Evolutionary conservation across 2,888 invertebrate genomes (phyloP).

Genomic region (Drosophila borealis): DNA sequence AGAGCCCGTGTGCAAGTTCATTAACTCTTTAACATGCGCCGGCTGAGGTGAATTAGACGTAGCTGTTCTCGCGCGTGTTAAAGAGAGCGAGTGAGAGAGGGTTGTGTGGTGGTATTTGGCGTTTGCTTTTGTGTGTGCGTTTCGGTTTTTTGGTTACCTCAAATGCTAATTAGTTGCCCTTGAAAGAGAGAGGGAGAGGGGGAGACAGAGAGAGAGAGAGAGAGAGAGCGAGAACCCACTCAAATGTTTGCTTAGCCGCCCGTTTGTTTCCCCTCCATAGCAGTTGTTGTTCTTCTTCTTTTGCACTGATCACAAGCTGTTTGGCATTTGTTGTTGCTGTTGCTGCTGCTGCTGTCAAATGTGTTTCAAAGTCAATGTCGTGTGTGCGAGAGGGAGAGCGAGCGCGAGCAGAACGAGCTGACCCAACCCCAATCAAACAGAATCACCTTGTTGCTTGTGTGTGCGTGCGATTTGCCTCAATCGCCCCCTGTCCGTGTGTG

Average conservation of each 20-base stretch:
- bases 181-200: slow-evolving; percentile 37
- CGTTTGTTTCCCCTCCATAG: slow-evolving; percentile 2
- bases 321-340: slow-evolving; percentile 39
- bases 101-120: slow-evolving; percentile 4
- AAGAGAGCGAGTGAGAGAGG: slow-evolving; percentile 20
- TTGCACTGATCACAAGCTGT: slow-evolving; percentile 44
- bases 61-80: slow-evolving; percentile 21
- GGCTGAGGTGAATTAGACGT: slow-evolving; percentile 64
- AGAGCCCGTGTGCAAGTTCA: slow-evolving; percentile 46
- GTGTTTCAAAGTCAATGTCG: slow-evolving; percentile 83
- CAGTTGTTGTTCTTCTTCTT: slow-evolving; percentile 28
- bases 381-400: slow-evolving; percentile 44
- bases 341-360: slow-evolving; percentile 70
- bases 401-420: slow-evolving; percentile 21
- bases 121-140: slow-evolving; percentile 25
- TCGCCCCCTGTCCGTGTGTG: slow-evolving; percentile 16
- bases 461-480: slow-evolving; percentile 32
- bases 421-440: slow-evolving; percentile 42
- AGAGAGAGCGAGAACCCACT: slow-evolving; percentile 37
- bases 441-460: slow-evolving; percentile 50
- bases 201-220: neutral
- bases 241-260: slow-evolving; percentile 56
- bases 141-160: slow-evolving; percentile 36
- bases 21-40: slow-evolving; percentile 53
- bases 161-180: slow-evolving; percentile 65